Evolutionary conservation across 2,797 vertebrate species (phyloP).

Genomic region (Urophycis tenuis): DNA sequence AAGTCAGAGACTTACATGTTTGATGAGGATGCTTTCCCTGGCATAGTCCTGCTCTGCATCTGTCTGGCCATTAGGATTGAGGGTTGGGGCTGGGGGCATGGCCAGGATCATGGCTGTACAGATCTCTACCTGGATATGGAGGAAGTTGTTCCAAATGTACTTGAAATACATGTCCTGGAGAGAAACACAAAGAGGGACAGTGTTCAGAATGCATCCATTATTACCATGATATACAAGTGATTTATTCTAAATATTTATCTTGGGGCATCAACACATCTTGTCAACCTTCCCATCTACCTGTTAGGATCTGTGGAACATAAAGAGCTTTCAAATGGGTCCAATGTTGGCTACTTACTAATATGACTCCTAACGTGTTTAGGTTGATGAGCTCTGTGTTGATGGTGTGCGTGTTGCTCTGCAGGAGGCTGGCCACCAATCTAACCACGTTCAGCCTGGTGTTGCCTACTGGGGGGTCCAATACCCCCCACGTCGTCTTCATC

Average conservation of each 20-base stretch:
- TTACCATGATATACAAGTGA: not conserved
- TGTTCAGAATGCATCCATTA: not conserved
- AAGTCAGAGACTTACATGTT: conserved; percentile 76
- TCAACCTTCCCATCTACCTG: not conserved
- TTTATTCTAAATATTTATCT: not conserved
- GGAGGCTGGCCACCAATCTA: conserved; percentile 87
- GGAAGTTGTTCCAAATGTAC: conserved; percentile 98
- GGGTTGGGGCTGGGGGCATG: conserved; percentile 76
- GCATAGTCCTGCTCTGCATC: conserved; percentile 75
- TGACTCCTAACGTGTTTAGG: conserved; percentile 92
- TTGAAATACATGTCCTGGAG: conserved; percentile 97
- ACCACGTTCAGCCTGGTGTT: conserved; percentile 94
- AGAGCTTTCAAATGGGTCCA: not conserved
- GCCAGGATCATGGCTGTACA: conserved; percentile 94
- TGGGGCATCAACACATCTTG: not conserved
- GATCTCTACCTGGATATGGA: conserved; percentile 98
- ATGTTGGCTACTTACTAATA: conserved; percentile 77
- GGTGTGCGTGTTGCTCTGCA: conserved; percentile 86
- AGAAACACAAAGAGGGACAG: conserved; percentile 4
- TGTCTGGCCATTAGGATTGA: conserved; percentile 69
- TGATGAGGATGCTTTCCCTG: conserved; percentile 85
- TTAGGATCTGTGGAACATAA: not conserved
- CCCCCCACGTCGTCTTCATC: conserved; percentile 97
- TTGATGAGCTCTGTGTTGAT: conserved; percentile 91
- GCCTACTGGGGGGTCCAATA: conserved; percentile 93